A percentile compares a stretch with the other conserved stretches of the same genome.
phyloP scores from a whole-genome alignment of 2,888 invertebrate species.

The Glyphotaelius pellucidus region DNA sequence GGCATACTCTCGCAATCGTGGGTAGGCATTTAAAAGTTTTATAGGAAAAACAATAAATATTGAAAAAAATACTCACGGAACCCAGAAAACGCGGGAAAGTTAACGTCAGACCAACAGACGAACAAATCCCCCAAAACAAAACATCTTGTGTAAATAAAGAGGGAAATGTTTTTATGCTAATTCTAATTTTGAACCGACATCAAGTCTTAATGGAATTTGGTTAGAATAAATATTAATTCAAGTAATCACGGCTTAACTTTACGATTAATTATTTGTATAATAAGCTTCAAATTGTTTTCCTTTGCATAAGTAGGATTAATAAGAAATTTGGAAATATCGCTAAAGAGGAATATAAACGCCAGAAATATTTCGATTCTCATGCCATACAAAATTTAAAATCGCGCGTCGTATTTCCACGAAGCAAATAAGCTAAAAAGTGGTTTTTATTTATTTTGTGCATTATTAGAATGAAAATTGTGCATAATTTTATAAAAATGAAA shows the following conservation, averaged over 20 bases:
- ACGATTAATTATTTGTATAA: background rate
- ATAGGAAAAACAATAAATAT: background rate
- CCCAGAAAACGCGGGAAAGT: background rate
- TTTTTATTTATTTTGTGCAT: too few species aligned
- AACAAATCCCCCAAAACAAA: background rate
- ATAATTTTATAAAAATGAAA: too few species aligned
- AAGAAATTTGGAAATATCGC: too few species aligned
- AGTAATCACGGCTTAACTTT: background rate
- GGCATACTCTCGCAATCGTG: background rate
- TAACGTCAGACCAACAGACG: background rate
- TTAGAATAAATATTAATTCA: background rate
- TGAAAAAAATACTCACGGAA: background rate
- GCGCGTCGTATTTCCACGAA: too few species aligned
- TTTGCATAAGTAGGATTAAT: background rate
- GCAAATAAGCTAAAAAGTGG: too few species aligned
- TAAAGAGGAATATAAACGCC: too few species aligned
- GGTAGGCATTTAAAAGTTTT: background rate
- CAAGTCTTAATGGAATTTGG: background rate
- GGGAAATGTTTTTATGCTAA: background rate
- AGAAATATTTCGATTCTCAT: too few species aligned
- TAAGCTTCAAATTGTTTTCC: background rate
- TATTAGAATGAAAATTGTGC: too few species aligned
- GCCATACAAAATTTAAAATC: too few species aligned
- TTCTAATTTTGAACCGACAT: background rate
- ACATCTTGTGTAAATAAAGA: background rate